Evolutionary conservation across 2,113 vertebrate genomes (phyloP).

Genomic region (Colossoma macropomum): DNA sequence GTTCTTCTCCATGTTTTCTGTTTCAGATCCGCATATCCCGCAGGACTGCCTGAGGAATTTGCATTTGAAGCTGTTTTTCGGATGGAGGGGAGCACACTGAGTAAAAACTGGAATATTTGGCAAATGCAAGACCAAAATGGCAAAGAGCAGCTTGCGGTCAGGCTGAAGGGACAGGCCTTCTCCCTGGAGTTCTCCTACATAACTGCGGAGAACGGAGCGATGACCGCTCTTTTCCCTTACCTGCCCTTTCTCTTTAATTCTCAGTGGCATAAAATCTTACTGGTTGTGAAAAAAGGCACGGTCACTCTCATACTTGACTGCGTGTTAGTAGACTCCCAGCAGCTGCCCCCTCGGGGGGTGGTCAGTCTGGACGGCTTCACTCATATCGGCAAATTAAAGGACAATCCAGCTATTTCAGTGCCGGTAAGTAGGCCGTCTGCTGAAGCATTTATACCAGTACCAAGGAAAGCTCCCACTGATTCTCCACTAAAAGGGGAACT

Average conservation of each 20-base stretch:
- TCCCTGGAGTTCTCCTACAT: slow-evolving; percentile 85
- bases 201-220: slow-evolving; percentile 71
- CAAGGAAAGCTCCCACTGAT: too few relatives aligned
- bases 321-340: slow-evolving; percentile 76
- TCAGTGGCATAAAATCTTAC: slow-evolving; percentile 85
- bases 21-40: slow-evolving; percentile 84
- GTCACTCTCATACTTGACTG: slow-evolving; percentile 86
- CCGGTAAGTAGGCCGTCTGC: slow-evolving; percentile 76
- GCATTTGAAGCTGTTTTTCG: slow-evolving; percentile 85
- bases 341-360: slow-evolving; percentile 76
- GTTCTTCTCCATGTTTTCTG: not conserved
- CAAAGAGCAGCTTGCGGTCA: slow-evolving; percentile 84
- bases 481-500: too few relatives aligned
- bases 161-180: slow-evolving; percentile 82
- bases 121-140: slow-evolving; percentile 85
- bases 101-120: slow-evolving; percentile 89
- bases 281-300: slow-evolving; percentile 78
- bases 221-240: slow-evolving; percentile 76
- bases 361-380: slow-evolving; percentile 82
- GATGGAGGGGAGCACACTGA: slow-evolving; percentile 82
- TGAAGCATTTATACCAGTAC: too few relatives aligned
- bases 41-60: slow-evolving; percentile 86
- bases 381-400: slow-evolving; percentile 85
- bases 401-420: slow-evolving; percentile 82
- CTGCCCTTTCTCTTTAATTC: slow-evolving; percentile 85